Conservation (phyloP, 2,888 invertebrate species). For the Eupithecia insigniata region DNA sequence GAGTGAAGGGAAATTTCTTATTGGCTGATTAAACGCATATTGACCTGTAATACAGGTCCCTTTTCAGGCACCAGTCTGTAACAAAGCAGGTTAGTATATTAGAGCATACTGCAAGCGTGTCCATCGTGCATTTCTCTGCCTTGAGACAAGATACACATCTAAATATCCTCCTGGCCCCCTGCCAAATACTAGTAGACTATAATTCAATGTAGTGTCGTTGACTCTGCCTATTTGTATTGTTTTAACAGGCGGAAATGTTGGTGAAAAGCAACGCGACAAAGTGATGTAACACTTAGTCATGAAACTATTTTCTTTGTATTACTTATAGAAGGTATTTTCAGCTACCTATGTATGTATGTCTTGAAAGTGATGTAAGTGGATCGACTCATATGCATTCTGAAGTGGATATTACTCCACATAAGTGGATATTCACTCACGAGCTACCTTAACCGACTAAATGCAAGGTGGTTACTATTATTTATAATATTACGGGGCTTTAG, state of each 20-base stretch:
- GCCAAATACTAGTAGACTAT: constrained; percentile 42
- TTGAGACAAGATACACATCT: constrained; percentile 8
- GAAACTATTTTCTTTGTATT: not conserved
- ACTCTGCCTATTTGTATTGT: constrained; percentile 32
- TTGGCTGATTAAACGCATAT: no score
- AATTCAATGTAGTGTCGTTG: constrained; percentile 46
- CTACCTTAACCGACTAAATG: no score
- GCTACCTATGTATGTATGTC: not conserved
- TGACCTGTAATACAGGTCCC: no score
- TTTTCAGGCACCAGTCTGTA: no score
- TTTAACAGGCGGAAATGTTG: constrained; percentile 15
- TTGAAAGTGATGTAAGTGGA: not conserved
- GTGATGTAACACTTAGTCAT: not conserved
- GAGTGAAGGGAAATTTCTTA: no score
- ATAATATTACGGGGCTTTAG: no score
- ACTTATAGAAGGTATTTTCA: not conserved
- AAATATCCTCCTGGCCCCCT: constrained; percentile 36
- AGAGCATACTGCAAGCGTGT: not conserved
- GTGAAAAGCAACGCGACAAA: constrained; percentile 13
- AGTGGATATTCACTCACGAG: no score
- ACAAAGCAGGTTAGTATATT: no score
- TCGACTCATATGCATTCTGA: not conserved
- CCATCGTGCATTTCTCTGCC: not conserved
- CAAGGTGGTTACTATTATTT: no score
- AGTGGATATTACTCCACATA: no score